These are phyloP conservation scores for Elegia similella DNA, from an alignment of 2,888 invertebrate species.

Conservation along the genomic window DNA sequence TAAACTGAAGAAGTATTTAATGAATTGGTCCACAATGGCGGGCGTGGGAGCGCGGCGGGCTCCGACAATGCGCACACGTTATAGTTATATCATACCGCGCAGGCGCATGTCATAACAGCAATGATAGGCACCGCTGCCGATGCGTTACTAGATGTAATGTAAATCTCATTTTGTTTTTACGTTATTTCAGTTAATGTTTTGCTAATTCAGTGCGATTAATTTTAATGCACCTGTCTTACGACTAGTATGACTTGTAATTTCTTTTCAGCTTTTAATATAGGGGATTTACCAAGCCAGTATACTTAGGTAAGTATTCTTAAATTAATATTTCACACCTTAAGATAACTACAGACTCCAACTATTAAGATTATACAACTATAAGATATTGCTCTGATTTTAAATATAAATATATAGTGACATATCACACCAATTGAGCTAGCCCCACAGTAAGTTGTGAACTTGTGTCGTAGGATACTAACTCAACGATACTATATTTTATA, in stretches of 20 bases:
- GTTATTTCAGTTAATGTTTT: conserved; percentile 14
- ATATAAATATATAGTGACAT: no score
- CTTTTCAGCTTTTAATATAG: not conserved
- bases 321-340: no score
- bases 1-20: conserved; percentile 31
- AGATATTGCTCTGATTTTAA: no score
- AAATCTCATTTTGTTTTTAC: conserved; percentile 15
- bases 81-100: conserved; percentile 33
- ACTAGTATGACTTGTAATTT: not conserved
- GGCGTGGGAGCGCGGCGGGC: conserved; percentile 32
- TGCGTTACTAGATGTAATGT: conserved; percentile 11
- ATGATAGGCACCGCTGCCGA: conserved; percentile 13
- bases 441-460: no score
- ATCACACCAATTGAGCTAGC: no score
- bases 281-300: no score
- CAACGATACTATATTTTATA: no score
- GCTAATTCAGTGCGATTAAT: conserved; percentile 11
- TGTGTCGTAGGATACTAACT: no score
- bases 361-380: no score
- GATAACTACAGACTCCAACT: no score
- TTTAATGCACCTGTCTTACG: conserved; percentile 10
- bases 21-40: conserved; percentile 47
- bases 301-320: no score
- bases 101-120: conserved; percentile 5
- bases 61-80: conserved; percentile 35